A percentile compares a stretch with the other conserved stretches of the same genome.
These are phyloP conservation scores for Aphis gossypii DNA, from an alignment of 1,140 invertebrate genomes.

Conservation along the genomic window DNA sequence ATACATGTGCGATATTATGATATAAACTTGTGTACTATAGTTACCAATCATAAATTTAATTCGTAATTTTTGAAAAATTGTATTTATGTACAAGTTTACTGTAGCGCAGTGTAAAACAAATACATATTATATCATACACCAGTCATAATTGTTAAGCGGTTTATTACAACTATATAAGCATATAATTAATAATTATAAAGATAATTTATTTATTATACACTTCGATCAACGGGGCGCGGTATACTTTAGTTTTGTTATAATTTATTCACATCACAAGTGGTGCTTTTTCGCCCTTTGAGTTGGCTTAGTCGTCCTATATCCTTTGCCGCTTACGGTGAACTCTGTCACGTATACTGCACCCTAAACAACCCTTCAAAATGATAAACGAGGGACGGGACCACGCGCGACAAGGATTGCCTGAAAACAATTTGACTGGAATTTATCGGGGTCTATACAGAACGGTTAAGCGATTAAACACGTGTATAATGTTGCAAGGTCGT, in stretches of 20 bases:
- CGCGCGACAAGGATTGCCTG: background rate
- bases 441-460: background rate
- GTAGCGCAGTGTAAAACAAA: background rate
- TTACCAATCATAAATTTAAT: background rate
- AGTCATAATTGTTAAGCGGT: no score
- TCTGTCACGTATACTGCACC: background rate
- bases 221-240: background rate
- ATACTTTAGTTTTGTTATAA: background rate
- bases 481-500: background rate
- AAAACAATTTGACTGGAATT: slow-evolving; percentile 8
- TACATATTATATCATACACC: no score
- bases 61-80: background rate
- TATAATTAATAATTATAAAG: no score
- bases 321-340: background rate
- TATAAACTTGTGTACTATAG: no score
- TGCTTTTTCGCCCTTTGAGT: background rate
- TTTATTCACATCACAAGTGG: background rate
- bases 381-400: background rate
- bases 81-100: no score
- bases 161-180: no score
- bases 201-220: no score
- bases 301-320: background rate
- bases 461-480: background rate
- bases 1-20: no score
- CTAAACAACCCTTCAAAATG: background rate